A percentile compares a stretch with the other conserved stretches of the same genome.
phyloP scores from a whole-genome alignment of 2,888 invertebrate species.

The Sussaba pulchella region DNA sequence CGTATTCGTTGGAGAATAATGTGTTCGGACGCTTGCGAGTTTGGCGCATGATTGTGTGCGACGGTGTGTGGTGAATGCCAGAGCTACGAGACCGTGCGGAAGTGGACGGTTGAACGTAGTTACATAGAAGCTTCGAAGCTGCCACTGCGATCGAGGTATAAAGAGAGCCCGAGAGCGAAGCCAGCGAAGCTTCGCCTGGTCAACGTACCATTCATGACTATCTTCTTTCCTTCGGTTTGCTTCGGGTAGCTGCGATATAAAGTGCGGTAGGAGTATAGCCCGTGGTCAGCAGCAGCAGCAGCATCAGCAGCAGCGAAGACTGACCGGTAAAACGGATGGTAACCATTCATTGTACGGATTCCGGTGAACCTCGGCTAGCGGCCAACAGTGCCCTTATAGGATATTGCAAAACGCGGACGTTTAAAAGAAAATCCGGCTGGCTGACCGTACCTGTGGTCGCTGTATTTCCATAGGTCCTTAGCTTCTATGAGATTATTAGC shows the following conservation, averaged over 20 bases:
- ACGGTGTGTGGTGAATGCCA: constrained; percentile 49
- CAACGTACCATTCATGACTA: constrained; percentile 77
- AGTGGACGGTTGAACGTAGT: constrained; percentile 30
- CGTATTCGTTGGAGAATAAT: constrained; percentile 51
- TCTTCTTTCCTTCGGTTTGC: constrained; percentile 42
- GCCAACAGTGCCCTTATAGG: constrained; percentile 36
- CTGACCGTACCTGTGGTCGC: constrained; percentile 13
- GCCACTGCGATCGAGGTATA: constrained; percentile 55
- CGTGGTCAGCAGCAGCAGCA: constrained; percentile 28
- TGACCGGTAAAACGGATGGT: constrained; percentile 48
- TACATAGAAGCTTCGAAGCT: constrained; percentile 35
- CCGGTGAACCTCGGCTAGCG: constrained; percentile 55
- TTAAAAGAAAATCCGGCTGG: constrained; percentile 37
- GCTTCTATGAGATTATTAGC: constrained; percentile 28
- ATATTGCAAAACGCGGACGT: constrained; percentile 23
- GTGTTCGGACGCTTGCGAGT: constrained; percentile 51
- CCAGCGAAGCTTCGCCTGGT: constrained; percentile 65
- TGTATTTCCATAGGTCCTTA: constrained; percentile 33
- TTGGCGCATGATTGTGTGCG: constrained; percentile 44
- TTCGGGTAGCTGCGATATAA: not conserved
- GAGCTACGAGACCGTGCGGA: constrained; percentile 43
- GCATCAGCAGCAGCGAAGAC: constrained; percentile 11
- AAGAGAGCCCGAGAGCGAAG: constrained; percentile 49
- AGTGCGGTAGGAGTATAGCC: constrained; percentile 14
- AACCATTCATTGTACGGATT: constrained; percentile 55